A percentile compares a stretch with the other conserved stretches of the same genome.
Evolutionary conservation across 2,797 vertebrate genomes (phyloP).

Genomic region (Telmatherina bonti): DNA sequence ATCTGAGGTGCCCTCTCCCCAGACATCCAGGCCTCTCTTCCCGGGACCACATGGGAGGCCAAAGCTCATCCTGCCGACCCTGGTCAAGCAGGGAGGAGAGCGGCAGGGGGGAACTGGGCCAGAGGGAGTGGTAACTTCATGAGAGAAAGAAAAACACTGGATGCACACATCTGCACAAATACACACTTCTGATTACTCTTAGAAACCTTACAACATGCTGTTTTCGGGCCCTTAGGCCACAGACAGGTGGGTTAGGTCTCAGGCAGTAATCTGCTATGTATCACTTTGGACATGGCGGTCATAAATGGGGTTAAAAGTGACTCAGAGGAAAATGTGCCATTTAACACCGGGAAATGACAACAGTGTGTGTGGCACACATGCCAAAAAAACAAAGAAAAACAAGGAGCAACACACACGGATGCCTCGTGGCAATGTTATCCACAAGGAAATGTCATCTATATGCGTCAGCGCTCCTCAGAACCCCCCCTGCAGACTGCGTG

Average conservation of each 20-base stretch:
- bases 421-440: slow-evolving; percentile 25
- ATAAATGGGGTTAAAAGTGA: slow-evolving; percentile 32
- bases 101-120: slow-evolving; percentile 52
- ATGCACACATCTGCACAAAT: slow-evolving; percentile 35
- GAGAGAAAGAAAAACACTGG: slow-evolving; percentile 46
- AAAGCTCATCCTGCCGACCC: slow-evolving; percentile 62
- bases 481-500: not conserved
- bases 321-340: slow-evolving; percentile 43
- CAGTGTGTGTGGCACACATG: not conserved
- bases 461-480: slow-evolving; percentile 31
- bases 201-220: slow-evolving; percentile 1
- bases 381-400: slow-evolving; percentile 7
- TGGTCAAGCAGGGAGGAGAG: slow-evolving; percentile 40
- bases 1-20: slow-evolving; percentile 26
- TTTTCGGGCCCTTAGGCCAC: not conserved
- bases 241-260: slow-evolving; percentile 16
- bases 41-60: slow-evolving; percentile 56
- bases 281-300: slow-evolving; percentile 41
- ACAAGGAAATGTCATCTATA: slow-evolving; percentile 48
- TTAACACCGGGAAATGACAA: slow-evolving; percentile 59
- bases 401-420: slow-evolving; percentile 28
- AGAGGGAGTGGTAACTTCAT: slow-evolving; percentile 34
- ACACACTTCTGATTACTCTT: slow-evolving; percentile 18
- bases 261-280: slow-evolving; percentile 16
- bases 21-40: slow-evolving; percentile 27